Evolutionary conservation across 2,797 vertebrate genomes (phyloP).

Genomic region (Momotus momota): DNA sequence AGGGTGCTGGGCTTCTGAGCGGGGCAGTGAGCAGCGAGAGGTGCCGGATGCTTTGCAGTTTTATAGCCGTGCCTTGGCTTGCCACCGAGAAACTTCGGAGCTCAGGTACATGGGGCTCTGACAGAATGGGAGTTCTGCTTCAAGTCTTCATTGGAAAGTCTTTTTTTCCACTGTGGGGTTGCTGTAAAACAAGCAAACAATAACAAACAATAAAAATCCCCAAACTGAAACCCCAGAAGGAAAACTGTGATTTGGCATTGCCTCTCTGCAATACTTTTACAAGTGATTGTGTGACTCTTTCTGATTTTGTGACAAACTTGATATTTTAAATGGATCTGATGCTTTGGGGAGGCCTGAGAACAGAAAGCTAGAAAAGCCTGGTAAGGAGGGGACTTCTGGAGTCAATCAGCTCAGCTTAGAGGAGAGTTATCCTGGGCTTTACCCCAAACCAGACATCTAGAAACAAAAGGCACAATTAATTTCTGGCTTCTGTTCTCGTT

Average conservation of each 20-base stretch:
- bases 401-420: not conserved
- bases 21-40: accelerated
- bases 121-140: not conserved
- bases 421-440: not conserved
- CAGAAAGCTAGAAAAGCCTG: not conserved
- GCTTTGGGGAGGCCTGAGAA: not conserved
- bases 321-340: not conserved
- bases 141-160: not conserved
- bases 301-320: not conserved
- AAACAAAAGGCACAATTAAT: not conserved
- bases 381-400: not conserved
- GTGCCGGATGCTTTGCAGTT: accelerated
- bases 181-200: not conserved
- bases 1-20: not conserved
- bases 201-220: too few species aligned
- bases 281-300: accelerated
- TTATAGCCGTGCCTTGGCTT: not conserved
- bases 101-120: accelerated
- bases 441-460: not conserved
- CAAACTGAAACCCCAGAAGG: not conserved
- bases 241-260: not conserved
- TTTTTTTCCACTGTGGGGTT: accelerated
- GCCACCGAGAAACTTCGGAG: not conserved
- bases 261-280: accelerated
- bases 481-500: accelerated